Evolutionary conservation across 2,797 vertebrate genomes (phyloP).

Genomic region (Sandelia bainsii): DNA sequence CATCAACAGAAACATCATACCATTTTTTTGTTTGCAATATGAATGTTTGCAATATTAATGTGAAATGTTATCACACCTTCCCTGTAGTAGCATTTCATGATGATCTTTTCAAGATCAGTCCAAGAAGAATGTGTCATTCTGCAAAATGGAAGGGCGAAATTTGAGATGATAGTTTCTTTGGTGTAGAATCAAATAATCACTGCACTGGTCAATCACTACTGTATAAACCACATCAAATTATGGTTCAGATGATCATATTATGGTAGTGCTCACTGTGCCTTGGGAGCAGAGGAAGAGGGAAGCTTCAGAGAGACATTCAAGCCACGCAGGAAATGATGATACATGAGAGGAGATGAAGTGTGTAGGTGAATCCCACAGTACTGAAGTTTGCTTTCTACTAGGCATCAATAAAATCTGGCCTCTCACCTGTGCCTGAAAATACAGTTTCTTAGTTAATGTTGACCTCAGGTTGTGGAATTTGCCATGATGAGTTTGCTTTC

Average conservation of each 20-base stretch:
- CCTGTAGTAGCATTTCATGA: conserved; percentile 20
- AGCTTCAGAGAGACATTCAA: conserved; percentile 41
- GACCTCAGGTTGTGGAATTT: not conserved
- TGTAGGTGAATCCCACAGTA: conserved; percentile 45
- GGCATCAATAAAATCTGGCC: conserved; percentile 26
- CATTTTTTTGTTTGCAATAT: not conserved
- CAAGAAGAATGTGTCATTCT: conserved; percentile 16
- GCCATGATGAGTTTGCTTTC: not conserved
- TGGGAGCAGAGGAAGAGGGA: conserved; percentile 49
- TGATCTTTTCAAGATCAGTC: conserved; percentile 24
- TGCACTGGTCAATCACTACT: conserved; percentile 52
- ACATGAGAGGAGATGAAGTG: conserved; percentile 54
- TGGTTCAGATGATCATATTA: conserved; percentile 71
- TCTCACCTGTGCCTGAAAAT: conserved; percentile 1
- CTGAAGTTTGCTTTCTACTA: conserved; percentile 42
- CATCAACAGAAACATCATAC: conserved; percentile 6
- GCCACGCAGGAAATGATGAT: conserved; percentile 59
- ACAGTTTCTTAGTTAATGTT: conserved; percentile 6
- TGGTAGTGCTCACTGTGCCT: conserved; percentile 49
- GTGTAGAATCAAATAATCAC: conserved; percentile 68
- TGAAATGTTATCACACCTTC: conserved; percentile 6
- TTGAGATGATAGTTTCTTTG: conserved; percentile 52
- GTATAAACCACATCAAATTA: conserved; percentile 70
- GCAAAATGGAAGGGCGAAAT: conserved; percentile 46
- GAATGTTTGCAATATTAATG: conserved; percentile 18